Percentiles rank a stretch among this genome's conserved stretches.
phyloP scores from a whole-genome alignment of 1,140 invertebrate species.

The Pygmarrhopalites habei region DNA sequence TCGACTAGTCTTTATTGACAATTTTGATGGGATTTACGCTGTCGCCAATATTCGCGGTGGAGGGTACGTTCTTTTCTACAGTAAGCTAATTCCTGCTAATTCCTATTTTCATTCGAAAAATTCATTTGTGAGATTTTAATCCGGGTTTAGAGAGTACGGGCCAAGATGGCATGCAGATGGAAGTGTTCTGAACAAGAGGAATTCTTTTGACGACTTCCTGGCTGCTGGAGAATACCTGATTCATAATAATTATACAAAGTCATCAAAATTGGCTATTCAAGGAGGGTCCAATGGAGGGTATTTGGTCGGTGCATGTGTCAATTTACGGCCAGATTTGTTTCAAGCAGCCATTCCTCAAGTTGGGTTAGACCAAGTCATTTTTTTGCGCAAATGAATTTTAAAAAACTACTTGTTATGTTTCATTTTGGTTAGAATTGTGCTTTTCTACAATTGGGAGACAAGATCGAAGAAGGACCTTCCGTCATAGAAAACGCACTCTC shows the following conservation, averaged over 20 bases:
- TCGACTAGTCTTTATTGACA: conserved; percentile 77
- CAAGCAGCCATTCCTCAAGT: conserved; percentile 83
- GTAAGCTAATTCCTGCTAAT: too few relatives aligned
- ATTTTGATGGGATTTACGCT: conserved; percentile 80
- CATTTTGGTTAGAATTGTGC: too few relatives aligned
- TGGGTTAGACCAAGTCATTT: too few relatives aligned
- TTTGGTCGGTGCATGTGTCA: conserved; percentile 79
- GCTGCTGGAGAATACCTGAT: conserved; percentile 84
- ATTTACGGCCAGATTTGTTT: conserved; percentile 93
- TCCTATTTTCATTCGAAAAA: too few relatives aligned
- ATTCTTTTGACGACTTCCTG: conserved; percentile 94
- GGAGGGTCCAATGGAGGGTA: conserved; percentile 49
- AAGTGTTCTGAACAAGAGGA: conserved; percentile 86
- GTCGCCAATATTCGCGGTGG: conserved; percentile 93
- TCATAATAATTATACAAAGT: conserved; percentile 68
- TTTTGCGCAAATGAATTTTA: too few relatives aligned
- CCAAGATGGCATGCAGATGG: conserved; percentile 93
- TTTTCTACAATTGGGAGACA: too few relatives aligned
- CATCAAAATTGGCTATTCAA: conserved; percentile 70
- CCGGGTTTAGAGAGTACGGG: conserved; percentile 77
- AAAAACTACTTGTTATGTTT: too few relatives aligned
- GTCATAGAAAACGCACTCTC: too few relatives aligned
- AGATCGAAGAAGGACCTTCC: too few relatives aligned
- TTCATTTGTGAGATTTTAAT: too few relatives aligned
- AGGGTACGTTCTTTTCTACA: conserved; percentile 60